Evolutionary conservation across 2,113 vertebrate genomes (phyloP), one percentile per base, ranked within the genome.

Genomic region (Lipophrys pholis): DNA sequence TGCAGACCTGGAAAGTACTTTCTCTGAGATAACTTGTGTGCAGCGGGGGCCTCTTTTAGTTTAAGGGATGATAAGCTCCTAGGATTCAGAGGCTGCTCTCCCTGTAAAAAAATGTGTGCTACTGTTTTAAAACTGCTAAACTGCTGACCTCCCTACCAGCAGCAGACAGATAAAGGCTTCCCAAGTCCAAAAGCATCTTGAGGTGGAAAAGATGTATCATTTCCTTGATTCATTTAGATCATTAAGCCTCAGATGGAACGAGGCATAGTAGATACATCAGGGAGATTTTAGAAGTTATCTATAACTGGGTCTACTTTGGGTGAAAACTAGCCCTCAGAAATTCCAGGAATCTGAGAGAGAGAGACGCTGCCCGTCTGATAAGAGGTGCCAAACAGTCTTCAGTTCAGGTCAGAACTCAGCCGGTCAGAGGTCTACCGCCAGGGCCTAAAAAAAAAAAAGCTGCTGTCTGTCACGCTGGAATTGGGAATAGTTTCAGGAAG

Each of bases 321-420:
- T 69, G 30, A 72, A 77, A 76, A 75, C 67, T 39, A 80, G 49
- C 62, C 39, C 49, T 11, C 40, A 74, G 66, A 80, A 69, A 81
- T 86, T 69, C 58, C 74, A 77, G 51, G 78, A 84, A 78, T 80
- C 49, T 7, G n/a, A 69, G 58, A 48, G 63, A 59, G 17, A 54
- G 15, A 80, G 41, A 59, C 7, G 9, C 38, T 62, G 35, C 17
- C 41, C 46, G 48, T 12, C 15, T 59, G 62, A 73, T 67, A 64
- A 77, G 48, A 67, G 50, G 21, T 15, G 50, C 39, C 15, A 57
- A 67, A 43, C 58, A 41, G 50, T 40, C 17, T 62, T 56, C 2
- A 35, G 42, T 65, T 62, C 1, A 17, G 73, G 53, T 84, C 67
- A 76, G 40, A 82, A 72, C 52, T 35, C 74, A 74, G 48, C n/a